Evolutionary conservation across 2,888 invertebrate species (phyloP), one percentile per base, ranked within the genome.

Genomic region (Bembecia ichneumoniformis): DNA sequence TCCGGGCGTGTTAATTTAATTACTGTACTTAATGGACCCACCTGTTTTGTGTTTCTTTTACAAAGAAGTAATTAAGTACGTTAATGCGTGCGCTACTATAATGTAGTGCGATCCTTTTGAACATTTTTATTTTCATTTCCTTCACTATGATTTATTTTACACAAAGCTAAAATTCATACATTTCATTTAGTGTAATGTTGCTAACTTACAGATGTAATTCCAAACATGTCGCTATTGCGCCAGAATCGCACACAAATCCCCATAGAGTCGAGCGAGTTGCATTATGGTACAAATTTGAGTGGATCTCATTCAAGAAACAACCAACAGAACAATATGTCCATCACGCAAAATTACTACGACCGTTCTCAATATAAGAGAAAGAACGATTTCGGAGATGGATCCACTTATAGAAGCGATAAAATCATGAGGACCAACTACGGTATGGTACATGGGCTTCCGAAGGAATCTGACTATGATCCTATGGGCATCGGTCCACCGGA

Each of bases 231-330:
- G 49, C 56, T 81, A 51, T 71, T 84, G 73, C 78, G 83, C 9
- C 75, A 77, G 49, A 72, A 62, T 54, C 77, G 78, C 10, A 58
- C 71, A 2, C 80, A 77, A 56, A 75, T 77, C 53, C 66, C 78
- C 0, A 80, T 80, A 0, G 87, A 87, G 54, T 82, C 87, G 1
- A 76, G 79, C 2, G 84, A 84, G 40, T 69, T 82, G 53, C 82
- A 78, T 52, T 86, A 81, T 66, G 75, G 62, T 49, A 82, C 77
- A 52, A 71, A 63, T 51, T 71, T 80, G 64, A 67, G 61, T 45
- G 56, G 71, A 1, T 62, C 77, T 2, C 40, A 40, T 40, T 54
- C 70, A 1, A 54, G 66, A 4, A 62, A 59, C 48, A 72, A 68
- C 52, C 77, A 72, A 51, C 82, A 78, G 47, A 74, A 71, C 53